Evolutionary conservation across 1,140 invertebrate species (phyloP).

Genomic region (Eumeta japonica): DNA sequence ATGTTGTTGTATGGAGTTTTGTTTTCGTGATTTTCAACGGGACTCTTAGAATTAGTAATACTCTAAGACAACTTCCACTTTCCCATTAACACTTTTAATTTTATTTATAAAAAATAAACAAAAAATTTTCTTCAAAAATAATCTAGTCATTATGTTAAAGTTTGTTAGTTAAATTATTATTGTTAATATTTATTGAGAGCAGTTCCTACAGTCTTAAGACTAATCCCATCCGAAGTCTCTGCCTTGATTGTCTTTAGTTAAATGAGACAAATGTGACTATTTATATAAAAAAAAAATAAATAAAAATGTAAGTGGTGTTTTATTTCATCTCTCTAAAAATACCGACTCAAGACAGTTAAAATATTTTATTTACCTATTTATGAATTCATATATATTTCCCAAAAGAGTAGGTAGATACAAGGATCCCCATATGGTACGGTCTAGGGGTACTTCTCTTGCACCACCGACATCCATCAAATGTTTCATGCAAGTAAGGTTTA

Average conservation of each 20-base stretch:
- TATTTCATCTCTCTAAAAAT: background rate
- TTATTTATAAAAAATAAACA: conserved; percentile 35
- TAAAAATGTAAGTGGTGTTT: conserved; percentile 15
- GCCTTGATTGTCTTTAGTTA: conserved; percentile 35
- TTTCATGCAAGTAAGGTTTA: too few species aligned
- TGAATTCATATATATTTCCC: too few species aligned
- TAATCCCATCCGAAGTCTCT: conserved; percentile 35
- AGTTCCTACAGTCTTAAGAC: conserved; percentile 38
- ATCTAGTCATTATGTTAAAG: conserved; percentile 51
- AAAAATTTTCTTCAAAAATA: conserved; percentile 27
- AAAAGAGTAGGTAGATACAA: too few species aligned
- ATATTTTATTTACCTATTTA: conserved; percentile 4
- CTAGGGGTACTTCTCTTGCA: too few species aligned
- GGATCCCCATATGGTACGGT: too few species aligned
- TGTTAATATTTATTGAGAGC: conserved; percentile 31
- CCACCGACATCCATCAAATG: too few species aligned
- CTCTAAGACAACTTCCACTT: conserved; percentile 42
- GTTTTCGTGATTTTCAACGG: conserved; percentile 37
- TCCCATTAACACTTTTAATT: conserved; percentile 35
- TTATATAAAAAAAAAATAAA: conserved; percentile 34
- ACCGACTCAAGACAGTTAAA: background rate
- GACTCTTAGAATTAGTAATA: too few species aligned
- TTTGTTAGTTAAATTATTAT: conserved; percentile 43
- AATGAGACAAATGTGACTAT: conserved; percentile 43
- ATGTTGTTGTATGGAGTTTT: conserved; percentile 29